Conservation (phyloP, 2,797 vertebrate species). For the Danio jaintianensis region DNA sequence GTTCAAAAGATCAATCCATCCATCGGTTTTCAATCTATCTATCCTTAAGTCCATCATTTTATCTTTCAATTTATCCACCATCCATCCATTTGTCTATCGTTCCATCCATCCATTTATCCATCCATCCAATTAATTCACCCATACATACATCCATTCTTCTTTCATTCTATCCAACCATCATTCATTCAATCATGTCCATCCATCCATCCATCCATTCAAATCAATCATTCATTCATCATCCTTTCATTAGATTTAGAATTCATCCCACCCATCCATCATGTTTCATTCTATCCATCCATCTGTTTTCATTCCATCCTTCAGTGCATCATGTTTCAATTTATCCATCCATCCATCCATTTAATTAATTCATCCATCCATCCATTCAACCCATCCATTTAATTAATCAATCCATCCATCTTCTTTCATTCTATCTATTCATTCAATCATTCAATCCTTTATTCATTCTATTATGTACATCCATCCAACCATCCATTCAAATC, state of each 20-base stretch:
- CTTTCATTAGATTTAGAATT: accelerated
- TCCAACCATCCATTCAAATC: background rate
- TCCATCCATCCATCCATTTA: no score
- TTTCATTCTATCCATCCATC: background rate
- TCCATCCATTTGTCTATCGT: no score
- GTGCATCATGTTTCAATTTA: accelerated
- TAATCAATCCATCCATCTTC: background rate
- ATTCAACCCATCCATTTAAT: background rate
- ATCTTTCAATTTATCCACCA: no score
- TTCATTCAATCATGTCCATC: background rate
- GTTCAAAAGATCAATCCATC: background rate
- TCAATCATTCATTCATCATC: background rate
- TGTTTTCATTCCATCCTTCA: background rate
- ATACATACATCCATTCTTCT: no score
- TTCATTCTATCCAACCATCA: no score
- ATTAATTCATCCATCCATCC: no score
- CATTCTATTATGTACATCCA: no score
- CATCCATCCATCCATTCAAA: background rate
- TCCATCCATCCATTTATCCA: no score
- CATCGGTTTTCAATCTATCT: no score
- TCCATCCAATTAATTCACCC: no score
- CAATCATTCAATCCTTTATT: background rate
- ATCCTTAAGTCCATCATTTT: background rate
- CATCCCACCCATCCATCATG: background rate
- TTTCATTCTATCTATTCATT: background rate